Conservation (phyloP, 1,140 invertebrate species). For the Pemphigus obesinymphae region DNA sequence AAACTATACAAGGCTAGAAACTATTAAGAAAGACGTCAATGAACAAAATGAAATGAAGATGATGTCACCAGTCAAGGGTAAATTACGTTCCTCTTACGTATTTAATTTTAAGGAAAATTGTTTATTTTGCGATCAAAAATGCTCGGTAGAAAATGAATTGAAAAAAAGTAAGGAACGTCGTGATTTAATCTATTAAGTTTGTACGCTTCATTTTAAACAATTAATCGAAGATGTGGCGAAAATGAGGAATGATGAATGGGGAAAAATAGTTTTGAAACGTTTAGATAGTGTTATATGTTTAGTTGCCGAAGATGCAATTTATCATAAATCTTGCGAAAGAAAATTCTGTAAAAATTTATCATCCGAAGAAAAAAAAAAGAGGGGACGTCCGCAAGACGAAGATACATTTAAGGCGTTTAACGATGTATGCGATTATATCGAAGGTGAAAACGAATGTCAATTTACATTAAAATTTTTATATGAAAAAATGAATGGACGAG, state of each 20-base stretch:
- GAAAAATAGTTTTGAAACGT: too few relatives aligned
- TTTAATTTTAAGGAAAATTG: neutral
- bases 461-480: neutral
- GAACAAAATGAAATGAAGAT: too few relatives aligned
- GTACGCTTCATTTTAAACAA: neutral
- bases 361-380: too few relatives aligned
- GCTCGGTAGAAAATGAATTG: neutral
- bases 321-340: neutral
- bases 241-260: too few relatives aligned
- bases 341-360: neutral
- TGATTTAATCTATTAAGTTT: neutral
- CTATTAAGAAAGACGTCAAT: too few relatives aligned
- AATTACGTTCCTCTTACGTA: neutral
- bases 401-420: neutral
- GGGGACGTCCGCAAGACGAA: neutral
- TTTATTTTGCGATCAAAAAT: neutral
- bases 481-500: neutral
- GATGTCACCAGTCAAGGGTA: too few relatives aligned
- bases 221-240: too few relatives aligned
- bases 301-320: neutral
- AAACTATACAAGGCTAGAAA: too few relatives aligned
- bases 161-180: neutral
- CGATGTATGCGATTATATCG: neutral
- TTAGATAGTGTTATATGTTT: slow-evolving; percentile 1
- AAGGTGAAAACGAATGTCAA: neutral